Evolutionary conservation across 2,888 invertebrate genomes (phyloP), one percentile per base, ranked within the genome.

Genomic region (Heteromyza rotundicornis): DNA sequence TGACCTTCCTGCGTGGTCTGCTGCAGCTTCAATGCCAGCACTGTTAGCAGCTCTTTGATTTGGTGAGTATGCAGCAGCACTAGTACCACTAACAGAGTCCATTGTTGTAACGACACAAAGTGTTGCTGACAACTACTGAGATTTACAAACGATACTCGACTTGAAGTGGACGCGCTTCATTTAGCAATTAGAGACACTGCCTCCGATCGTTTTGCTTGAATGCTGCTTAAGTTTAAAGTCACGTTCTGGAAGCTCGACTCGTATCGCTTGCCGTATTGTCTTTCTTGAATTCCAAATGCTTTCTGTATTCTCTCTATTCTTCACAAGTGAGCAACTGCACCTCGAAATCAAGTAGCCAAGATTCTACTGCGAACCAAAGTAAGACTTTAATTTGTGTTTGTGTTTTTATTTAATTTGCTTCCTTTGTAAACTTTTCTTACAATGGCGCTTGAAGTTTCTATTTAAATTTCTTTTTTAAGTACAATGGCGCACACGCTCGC

Each of bases 311-410:
- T 5, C n/a, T n/a, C n/a, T n/a, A n/a, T n/a, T 10, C 27, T 27
- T 27, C 2, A n/a, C 40, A 40, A 40, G 40, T 40, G 40, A 40
- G 14, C 40, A 40, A 8, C n/a, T 40, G 40, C 40, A 40, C 14
- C 40, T 27, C 27, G 5, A 27, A 27, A 27, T 27, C 27, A 40
- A 40, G 40, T 40, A 14, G 14, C 14, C 40, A 40, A 40, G 27
- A 27, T 27, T 27, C 27, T 27, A 10, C 27, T 27, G 10, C 27
- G 5, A n/a, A 27, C 27, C 27, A 27, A n/a, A 40, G 40, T 40
- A 14, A 7, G 40, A 54, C 19, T 32, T 54, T n/a, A 24, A 67
- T 64, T 65, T 68, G 72, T 74, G 70, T 65, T 64, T 27, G 27
- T 27, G 10, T 27, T 7, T 27, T 27, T 27, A n/a, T 27, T 27